These are phyloP conservation scores for Macrosteles quadrilineatus DNA, from an alignment of 1,140 invertebrate genomes.

Conservation along the genomic window DNA sequence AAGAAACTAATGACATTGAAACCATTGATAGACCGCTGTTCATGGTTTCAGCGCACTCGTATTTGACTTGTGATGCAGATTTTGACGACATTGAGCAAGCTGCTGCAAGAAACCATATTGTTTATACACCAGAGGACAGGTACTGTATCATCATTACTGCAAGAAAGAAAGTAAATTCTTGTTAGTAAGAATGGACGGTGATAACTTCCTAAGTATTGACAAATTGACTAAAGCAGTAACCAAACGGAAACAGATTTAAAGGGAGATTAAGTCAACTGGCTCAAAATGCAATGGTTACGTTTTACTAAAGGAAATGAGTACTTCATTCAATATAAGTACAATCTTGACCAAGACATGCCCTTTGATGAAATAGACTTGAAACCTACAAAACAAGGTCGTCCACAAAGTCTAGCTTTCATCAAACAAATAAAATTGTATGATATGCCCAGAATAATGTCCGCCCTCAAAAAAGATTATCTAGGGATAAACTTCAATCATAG, in stretches of 20 bases:
- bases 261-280: conserved; percentile 20
- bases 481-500: conserved; percentile 25
- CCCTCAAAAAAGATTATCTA: conserved; percentile 28
- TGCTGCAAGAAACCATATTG: conserved; percentile 12
- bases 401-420: not conserved
- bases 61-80: conserved; percentile 29
- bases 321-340: conserved; percentile 21
- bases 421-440: not conserved
- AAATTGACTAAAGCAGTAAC: conserved; percentile 6
- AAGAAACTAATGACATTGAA: conserved; percentile 35
- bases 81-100: conserved; percentile 27
- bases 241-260: conserved; percentile 25
- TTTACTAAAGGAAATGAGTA: conserved; percentile 13
- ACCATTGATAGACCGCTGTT: conserved; percentile 30
- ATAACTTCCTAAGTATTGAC: not conserved
- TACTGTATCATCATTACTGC: conserved; percentile 4
- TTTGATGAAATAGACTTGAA: conserved; percentile 2
- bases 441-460: not conserved
- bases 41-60: conserved; percentile 31
- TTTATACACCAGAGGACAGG: conserved; percentile 29
- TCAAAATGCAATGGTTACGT: conserved; percentile 28
- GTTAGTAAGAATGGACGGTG: not conserved
- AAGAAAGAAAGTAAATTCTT: conserved; percentile 29
- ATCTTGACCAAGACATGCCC: not conserved
- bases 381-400: conserved; percentile 14